phyloP scores from a whole-genome alignment of 1,140 invertebrate species.

The Muscidifurax raptorellus region DNA sequence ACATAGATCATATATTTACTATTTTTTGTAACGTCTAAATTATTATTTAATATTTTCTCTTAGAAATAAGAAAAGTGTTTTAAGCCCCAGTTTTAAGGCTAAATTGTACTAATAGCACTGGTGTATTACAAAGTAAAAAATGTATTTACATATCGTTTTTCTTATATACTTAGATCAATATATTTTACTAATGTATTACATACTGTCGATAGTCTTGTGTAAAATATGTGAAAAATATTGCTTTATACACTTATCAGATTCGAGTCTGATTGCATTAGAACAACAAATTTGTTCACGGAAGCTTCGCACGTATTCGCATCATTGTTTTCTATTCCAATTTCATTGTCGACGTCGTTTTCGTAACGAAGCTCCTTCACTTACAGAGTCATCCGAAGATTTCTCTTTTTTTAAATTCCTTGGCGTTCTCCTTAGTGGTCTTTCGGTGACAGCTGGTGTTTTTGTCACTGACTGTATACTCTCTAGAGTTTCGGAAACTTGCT shows the following conservation, averaged over 20 bases:
- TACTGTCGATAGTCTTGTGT: neutral
- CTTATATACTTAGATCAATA: neutral
- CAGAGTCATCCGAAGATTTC: neutral
- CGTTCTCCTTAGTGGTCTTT: conserved; percentile 23
- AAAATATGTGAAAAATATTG: conserved; percentile 39
- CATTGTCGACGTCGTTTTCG: conserved; percentile 43
- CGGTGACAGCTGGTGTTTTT: neutral
- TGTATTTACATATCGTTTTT: neutral
- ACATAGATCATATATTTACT: neutral
- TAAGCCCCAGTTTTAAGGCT: neutral
- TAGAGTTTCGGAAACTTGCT: neutral
- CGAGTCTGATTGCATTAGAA: neutral
- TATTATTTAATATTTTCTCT: neutral
- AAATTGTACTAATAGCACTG: too few relatives aligned
- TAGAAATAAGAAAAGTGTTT: neutral
- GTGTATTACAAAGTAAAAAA: neutral
- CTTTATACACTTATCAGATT: conserved; percentile 29
- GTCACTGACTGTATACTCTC: neutral
- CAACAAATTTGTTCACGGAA: neutral
- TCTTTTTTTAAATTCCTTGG: conserved; percentile 36
- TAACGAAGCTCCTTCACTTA: neutral
- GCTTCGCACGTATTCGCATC: neutral
- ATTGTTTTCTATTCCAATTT: neutral
- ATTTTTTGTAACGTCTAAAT: neutral
- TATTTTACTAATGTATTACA: neutral